Base-by-base conservation (phyloP, 2,113 vertebrate genomes). In the Lepus timidus region DNA sequence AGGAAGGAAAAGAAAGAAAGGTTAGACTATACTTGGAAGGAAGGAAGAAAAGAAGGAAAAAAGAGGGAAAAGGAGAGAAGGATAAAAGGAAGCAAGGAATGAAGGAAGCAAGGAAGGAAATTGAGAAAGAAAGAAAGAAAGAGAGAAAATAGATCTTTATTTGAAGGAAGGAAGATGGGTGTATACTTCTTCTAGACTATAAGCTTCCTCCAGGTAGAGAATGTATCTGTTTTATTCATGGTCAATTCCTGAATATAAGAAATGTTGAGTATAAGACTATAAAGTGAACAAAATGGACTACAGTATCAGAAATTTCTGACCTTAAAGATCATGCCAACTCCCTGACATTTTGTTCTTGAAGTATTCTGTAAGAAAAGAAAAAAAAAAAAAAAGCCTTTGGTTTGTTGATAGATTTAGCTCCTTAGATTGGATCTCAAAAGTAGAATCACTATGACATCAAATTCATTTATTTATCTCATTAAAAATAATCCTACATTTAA, bases 401-500 rank as follows among this genome's bases (percentile, higher is more conserved):
- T 14, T 65, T 90, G 13, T 49, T 92, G 4, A 64, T 74, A 84
- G n/a, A 14, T 68, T 79, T 55, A 87, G 13, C 11, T 13, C 20
- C 31, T 85, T 88, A 62, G 11, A 91, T 75, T 61, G 81, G 12
- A 51, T 70, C 67, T 80, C 23, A 71, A 52, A 88, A 81, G 27
- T 12, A 88, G 31, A 85, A 85, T 39, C 16, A 39, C 1, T 33
- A 8, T 55, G 10, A 8, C 27, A 65, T 5, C 74, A 27, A 84
- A 67, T 68, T 17, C 6, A 51, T n/a, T 44, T 1, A 71, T 67
- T 1, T 4, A n/a, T 58, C 20, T 9, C 62, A 0, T 76, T 75
- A 85, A 74, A 88, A 88, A 61, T 88, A 61, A 88, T 65, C 52
- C 33, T 36, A 51, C 16, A 49, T 39, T 74, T 81, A 82, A 95